Evolutionary conservation across 2,888 invertebrate species (phyloP).

Genomic region (Heliconius aoede): DNA sequence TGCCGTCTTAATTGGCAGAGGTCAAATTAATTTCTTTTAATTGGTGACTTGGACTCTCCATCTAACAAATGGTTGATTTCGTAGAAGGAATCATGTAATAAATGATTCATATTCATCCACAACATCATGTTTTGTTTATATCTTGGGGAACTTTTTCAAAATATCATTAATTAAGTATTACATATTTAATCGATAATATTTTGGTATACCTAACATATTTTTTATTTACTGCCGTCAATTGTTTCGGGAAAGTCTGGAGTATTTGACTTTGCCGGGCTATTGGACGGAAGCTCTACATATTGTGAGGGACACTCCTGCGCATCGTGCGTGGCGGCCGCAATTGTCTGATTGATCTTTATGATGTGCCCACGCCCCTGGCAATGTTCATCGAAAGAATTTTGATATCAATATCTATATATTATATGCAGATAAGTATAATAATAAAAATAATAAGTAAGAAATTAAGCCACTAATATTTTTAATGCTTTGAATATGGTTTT

Average conservation of each 20-base stretch:
- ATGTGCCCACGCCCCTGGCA: conserved; percentile 69
- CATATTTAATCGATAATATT: neutral
- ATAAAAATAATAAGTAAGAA: neutral
- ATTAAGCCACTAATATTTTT: neutral
- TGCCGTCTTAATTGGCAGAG: conserved; percentile 70
- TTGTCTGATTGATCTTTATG: conserved; percentile 82
- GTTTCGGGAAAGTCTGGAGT: conserved; percentile 37
- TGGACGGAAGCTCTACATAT: conserved; percentile 65
- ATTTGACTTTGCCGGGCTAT: conserved; percentile 54
- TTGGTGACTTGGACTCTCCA: conserved; percentile 58
- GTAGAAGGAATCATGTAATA: conserved; percentile 34
- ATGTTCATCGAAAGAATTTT: conserved; percentile 57
- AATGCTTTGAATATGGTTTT: neutral
- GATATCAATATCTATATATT: conserved; percentile 1
- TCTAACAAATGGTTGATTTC: conserved; percentile 45
- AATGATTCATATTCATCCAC: conserved; percentile 24
- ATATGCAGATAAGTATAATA: neutral
- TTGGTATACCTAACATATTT: neutral
- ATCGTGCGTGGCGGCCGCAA: conserved; percentile 77
- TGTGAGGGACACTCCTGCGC: conserved; percentile 79
- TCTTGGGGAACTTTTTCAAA: neutral
- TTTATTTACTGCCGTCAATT: neutral
- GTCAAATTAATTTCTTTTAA: conserved; percentile 79
- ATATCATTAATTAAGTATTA: neutral
- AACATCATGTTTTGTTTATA: neutral